Percentiles rank a stretch among this genome's conserved stretches.
Evolutionary conservation across 2,797 vertebrate genomes (phyloP).

Genomic region (Pseudochromis fuscus): DNA sequence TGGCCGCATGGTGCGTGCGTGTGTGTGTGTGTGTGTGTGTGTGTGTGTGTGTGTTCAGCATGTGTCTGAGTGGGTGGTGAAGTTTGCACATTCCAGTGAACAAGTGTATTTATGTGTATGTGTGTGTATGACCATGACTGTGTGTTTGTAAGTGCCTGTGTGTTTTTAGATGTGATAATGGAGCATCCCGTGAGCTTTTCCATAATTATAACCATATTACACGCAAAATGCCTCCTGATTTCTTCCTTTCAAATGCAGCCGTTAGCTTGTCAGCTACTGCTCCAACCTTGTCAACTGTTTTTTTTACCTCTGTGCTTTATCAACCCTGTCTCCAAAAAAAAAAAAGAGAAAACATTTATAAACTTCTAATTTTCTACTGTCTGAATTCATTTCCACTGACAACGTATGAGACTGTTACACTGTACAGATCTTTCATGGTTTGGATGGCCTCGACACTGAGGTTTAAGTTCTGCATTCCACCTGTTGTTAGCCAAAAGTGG

Average conservation of each 20-base stretch:
- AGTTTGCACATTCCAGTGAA: conserved; percentile 57
- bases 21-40: conserved; percentile 33
- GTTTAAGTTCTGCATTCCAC: background rate
- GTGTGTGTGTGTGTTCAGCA: conserved; percentile 33
- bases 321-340: background rate
- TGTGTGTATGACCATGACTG: conserved; percentile 2
- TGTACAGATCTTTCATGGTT: conserved; percentile 1
- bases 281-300: background rate
- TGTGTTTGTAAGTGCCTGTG: conserved; percentile 15
- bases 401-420: no score
- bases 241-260: background rate
- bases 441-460: background rate
- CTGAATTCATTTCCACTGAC: background rate
- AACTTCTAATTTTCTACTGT: background rate
- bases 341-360: background rate
- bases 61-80: conserved; percentile 59
- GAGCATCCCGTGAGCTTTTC: conserved; percentile 10
- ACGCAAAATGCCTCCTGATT: background rate
- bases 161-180: conserved; percentile 37
- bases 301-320: background rate
- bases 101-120: conserved; percentile 50
- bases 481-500: background rate
- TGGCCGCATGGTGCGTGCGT: conserved; percentile 45
- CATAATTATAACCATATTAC: background rate
- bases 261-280: background rate